Evolutionary conservation across 1,140 invertebrate genomes (phyloP).

Genomic region (Trissolcus basalis): DNA sequence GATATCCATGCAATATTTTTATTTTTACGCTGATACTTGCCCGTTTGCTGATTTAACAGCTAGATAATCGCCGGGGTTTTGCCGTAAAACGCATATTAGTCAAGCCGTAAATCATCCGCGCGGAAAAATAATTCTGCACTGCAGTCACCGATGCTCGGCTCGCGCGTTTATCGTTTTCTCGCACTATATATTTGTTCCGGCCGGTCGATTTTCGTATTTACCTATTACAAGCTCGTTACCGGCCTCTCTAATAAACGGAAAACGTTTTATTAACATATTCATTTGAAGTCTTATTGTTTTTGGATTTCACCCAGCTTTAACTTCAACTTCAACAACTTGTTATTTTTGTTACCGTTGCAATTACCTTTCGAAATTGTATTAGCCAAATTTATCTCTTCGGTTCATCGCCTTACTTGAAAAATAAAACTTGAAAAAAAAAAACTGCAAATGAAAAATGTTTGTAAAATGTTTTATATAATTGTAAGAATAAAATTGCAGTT

Average conservation of each 20-base stretch:
- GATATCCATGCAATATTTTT: conserved; percentile 38
- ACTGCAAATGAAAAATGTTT: too few relatives aligned
- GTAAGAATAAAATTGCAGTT: too few relatives aligned
- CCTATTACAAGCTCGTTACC: conserved; percentile 46
- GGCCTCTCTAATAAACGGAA: conserved; percentile 39
- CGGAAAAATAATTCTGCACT: conserved; percentile 43
- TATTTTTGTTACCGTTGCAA: too few relatives aligned
- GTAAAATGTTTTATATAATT: too few relatives aligned
- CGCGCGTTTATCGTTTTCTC: conserved; percentile 46
- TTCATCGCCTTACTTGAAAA: too few relatives aligned
- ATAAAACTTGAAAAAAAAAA: too few relatives aligned
- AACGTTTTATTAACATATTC: conserved; percentile 44
- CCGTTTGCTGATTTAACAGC: conserved; percentile 44
- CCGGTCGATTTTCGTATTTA: conserved; percentile 45
- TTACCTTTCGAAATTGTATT: too few relatives aligned
- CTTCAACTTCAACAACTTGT: too few relatives aligned
- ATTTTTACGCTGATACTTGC: conserved; percentile 31
- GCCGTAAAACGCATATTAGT: conserved; percentile 50
- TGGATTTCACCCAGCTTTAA: too few relatives aligned
- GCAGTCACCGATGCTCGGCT: conserved; percentile 13
- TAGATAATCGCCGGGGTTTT: conserved; percentile 41
- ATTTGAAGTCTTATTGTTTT: conserved; percentile 35
- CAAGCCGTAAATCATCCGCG: conserved; percentile 43
- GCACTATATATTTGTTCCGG: conserved; percentile 43
- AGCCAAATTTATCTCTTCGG: too few relatives aligned